Evolutionary conservation across 2,888 invertebrate genomes (phyloP).

Genomic region (Glyphotaelius pellucidus): DNA sequence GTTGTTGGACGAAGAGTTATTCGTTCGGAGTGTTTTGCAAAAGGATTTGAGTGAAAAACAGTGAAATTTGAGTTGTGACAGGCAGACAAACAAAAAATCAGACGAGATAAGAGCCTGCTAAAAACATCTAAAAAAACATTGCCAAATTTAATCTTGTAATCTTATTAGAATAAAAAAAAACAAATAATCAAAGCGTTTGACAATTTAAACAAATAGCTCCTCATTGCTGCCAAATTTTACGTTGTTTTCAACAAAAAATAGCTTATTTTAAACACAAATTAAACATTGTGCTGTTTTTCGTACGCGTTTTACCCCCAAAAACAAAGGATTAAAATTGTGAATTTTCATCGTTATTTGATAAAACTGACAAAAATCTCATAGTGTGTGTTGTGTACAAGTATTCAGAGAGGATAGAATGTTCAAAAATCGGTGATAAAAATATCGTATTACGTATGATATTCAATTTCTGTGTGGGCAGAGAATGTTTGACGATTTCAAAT

Average conservation of each 20-base stretch:
- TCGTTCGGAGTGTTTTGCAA: background rate
- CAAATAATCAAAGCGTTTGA: background rate
- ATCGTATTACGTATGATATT: slow-evolving; percentile 5
- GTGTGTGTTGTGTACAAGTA: background rate
- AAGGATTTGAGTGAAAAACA: background rate
- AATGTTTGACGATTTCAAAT: slow-evolving; percentile 23
- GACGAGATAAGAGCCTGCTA: too few relatives aligned
- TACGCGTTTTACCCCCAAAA: background rate
- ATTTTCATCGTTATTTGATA: background rate
- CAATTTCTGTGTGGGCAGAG: background rate
- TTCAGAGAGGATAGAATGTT: background rate
- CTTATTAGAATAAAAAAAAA: background rate
- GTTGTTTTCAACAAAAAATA: slow-evolving; percentile 11
- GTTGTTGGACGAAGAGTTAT: background rate
- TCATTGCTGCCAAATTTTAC: slow-evolving; percentile 34
- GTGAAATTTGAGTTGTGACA: background rate
- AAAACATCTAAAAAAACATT: background rate
- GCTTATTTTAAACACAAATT: background rate
- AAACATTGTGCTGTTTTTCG: background rate
- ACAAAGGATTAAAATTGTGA: background rate
- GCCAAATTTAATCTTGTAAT: background rate
- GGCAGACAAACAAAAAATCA: background rate
- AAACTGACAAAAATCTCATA: background rate
- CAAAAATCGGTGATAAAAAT: background rate
- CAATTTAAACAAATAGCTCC: slow-evolving; percentile 30